Conservation (phyloP, 1,140 invertebrate species). For the Antheraea pernyi region DNA sequence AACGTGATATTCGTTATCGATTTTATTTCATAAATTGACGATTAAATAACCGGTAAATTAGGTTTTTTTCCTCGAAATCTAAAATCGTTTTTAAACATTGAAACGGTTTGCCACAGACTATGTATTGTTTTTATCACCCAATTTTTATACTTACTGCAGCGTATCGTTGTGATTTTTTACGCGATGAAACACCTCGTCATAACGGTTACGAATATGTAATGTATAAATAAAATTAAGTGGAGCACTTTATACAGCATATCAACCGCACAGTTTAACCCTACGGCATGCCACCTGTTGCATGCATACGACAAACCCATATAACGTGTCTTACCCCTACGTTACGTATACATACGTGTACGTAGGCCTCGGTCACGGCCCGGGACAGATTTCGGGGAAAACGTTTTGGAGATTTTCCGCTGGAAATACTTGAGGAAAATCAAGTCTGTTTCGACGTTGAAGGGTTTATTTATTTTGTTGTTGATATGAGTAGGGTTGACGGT, state of each 20-base stretch:
- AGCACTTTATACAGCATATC: slow-evolving; percentile 33
- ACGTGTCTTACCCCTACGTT: slow-evolving; percentile 51
- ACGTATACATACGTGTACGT: slow-evolving; percentile 30
- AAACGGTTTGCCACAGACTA: too few species aligned
- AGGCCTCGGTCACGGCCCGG: slow-evolving; percentile 28
- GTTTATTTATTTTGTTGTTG: slow-evolving; percentile 53
- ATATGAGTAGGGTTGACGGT: slow-evolving; percentile 45
- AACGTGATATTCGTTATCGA: too few species aligned
- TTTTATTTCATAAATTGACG: too few species aligned
- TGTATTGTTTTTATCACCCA: too few species aligned
- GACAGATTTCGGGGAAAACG: slow-evolving; percentile 37
- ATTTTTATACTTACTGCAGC: too few species aligned
- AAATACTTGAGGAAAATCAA: slow-evolving; percentile 61
- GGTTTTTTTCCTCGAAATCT: too few species aligned
- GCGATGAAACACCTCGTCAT: neutral
- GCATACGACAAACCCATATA: slow-evolving; percentile 65
- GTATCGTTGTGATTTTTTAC: too few species aligned
- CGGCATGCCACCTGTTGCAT: slow-evolving; percentile 70
- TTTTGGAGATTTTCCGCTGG: slow-evolving; percentile 26
- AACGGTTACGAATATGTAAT: neutral
- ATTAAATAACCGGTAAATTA: too few species aligned
- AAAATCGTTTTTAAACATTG: too few species aligned
- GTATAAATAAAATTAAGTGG: slow-evolving; percentile 31
- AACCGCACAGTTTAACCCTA: slow-evolving; percentile 65
- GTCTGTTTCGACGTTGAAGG: slow-evolving; percentile 54